A percentile compares a stretch with the other conserved stretches of the same genome.
These are phyloP conservation scores for Tryphoninae sp. DNA, from an alignment of 2,888 invertebrate species.

Conservation along the genomic window DNA sequence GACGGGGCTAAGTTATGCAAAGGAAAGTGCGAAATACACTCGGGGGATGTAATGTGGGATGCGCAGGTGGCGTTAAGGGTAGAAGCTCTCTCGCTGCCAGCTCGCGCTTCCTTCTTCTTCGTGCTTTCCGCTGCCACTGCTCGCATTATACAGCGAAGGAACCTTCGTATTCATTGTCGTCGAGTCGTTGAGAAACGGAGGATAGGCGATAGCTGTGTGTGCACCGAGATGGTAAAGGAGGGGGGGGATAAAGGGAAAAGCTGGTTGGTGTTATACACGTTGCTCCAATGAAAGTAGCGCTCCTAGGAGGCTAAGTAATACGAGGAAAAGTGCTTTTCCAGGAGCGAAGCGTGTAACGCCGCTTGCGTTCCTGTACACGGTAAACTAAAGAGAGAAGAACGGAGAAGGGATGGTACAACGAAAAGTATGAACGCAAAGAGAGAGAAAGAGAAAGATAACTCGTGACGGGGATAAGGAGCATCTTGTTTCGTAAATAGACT, in stretches of 20 bases:
- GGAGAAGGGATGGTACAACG: slow-evolving; percentile 48
- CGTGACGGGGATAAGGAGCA: slow-evolving; percentile 46
- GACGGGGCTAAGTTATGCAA: slow-evolving; percentile 60
- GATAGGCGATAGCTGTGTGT: slow-evolving; percentile 26
- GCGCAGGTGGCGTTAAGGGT: slow-evolving; percentile 63
- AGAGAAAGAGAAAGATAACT: slow-evolving; percentile 36
- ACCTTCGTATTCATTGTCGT: slow-evolving; percentile 28
- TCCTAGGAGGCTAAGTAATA: slow-evolving; percentile 77
- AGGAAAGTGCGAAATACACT: slow-evolving; percentile 66
- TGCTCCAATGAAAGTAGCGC: slow-evolving; percentile 62
- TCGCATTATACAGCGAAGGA: slow-evolving; percentile 21
- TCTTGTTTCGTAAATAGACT: slow-evolving; percentile 58
- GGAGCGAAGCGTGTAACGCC: slow-evolving; percentile 63
- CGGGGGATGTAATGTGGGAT: slow-evolving; percentile 61
- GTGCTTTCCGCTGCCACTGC: slow-evolving; percentile 24
- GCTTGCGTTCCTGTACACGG: slow-evolving; percentile 38
- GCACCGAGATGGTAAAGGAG: background rate
- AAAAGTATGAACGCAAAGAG: slow-evolving; percentile 46
- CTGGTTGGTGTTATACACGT: slow-evolving; percentile 50
- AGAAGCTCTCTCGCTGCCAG: slow-evolving; percentile 54
- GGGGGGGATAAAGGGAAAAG: slow-evolving; percentile 46
- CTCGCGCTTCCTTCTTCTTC: slow-evolving; percentile 32
- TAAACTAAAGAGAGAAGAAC: slow-evolving; percentile 50
- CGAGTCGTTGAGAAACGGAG: slow-evolving; percentile 10
- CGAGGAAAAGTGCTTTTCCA: slow-evolving; percentile 78